Evolutionary conservation across 2,888 invertebrate genomes (phyloP), one percentile per base, ranked within the genome.

Genomic region (Sussaba pulchella): DNA sequence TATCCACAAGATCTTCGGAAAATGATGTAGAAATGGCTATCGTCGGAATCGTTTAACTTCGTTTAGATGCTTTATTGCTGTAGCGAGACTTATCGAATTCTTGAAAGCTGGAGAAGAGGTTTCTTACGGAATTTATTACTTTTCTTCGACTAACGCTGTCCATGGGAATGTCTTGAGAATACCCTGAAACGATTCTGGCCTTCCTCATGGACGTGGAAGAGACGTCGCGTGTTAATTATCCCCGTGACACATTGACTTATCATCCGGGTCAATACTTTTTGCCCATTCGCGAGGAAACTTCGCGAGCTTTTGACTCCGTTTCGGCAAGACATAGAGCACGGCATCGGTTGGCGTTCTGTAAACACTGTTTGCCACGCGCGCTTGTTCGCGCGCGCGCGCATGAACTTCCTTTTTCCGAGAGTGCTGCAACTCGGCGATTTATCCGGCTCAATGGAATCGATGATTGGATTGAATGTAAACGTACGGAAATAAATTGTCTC

Each of bases 391-490:
- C 57, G 36, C 31, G 14, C 31, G 31, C 57, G 31, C 31, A 36
- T 57, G 9, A 17, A 57, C 14, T 57, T n/a, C n/a, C 57, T 57
- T 57, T 57, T 12, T 9, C 17, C 57, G 9, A 6, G 17, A 57
- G 14, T 31, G 36, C 17, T 31, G 41, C 21, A 39, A 17, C 70
- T 31, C 8, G 26, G 57, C 31, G 17, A 57, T 70, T 57, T 12
- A 70, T 45, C 26, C 41, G 12, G 31, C 31, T 31, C 19, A n/a
- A 24, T 26, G 1, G 31, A 31, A 57, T 31, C 31, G 43, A 43
- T 70, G 31, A 70, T 61, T 61, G 61, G 61, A 61, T 61, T 61
- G 21, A 61, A 61, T 61, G 61, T 41, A 61, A 61, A 61, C 61
- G 21, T 57, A 57, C 36, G 57, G 17, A 57, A 31, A 12, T 21